phyloP scores from a whole-genome alignment of 1,140 invertebrate genomes.

The Drosophila mauritiana region DNA sequence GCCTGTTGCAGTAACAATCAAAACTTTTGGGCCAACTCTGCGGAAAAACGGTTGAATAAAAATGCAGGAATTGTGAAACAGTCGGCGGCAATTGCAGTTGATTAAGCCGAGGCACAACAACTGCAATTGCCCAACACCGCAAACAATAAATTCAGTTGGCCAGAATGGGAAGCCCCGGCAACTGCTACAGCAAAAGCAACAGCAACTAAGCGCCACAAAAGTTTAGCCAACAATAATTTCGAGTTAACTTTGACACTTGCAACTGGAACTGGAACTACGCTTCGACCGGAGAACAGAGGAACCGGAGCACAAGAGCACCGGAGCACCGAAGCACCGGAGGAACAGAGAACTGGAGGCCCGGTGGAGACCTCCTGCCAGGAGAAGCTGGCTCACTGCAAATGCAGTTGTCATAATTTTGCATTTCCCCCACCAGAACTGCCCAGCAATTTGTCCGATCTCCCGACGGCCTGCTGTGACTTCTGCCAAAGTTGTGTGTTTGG shows the following conservation, averaged over 20 bases:
- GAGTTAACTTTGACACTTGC: slow-evolving; percentile 82
- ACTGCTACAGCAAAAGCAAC: too few species aligned
- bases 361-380: slow-evolving; percentile 39
- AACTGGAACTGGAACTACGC: slow-evolving; percentile 47
- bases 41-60: slow-evolving; percentile 55
- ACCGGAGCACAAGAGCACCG: slow-evolving; percentile 46
- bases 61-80: slow-evolving; percentile 61
- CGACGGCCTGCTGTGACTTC: slow-evolving; percentile 72
- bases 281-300: slow-evolving; percentile 44
- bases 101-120: slow-evolving; percentile 64
- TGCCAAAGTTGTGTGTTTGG: slow-evolving; percentile 69
- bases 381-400: slow-evolving; percentile 73
- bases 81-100: slow-evolving; percentile 72
- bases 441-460: slow-evolving; percentile 65
- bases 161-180: slow-evolving; percentile 5
- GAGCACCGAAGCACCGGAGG: slow-evolving; percentile 43
- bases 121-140: slow-evolving; percentile 60
- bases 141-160: slow-evolving; percentile 72
- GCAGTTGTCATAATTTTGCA: slow-evolving; percentile 82
- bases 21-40: slow-evolving; percentile 74
- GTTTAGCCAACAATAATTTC: slow-evolving; percentile 83
- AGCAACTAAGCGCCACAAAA: slow-evolving; percentile 75
- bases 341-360: neutral
- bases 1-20: slow-evolving; percentile 64
- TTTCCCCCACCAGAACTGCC: slow-evolving; percentile 52